Base-by-base conservation (phyloP, 2,888 invertebrate species). In the Drosophila greeni region DNA sequence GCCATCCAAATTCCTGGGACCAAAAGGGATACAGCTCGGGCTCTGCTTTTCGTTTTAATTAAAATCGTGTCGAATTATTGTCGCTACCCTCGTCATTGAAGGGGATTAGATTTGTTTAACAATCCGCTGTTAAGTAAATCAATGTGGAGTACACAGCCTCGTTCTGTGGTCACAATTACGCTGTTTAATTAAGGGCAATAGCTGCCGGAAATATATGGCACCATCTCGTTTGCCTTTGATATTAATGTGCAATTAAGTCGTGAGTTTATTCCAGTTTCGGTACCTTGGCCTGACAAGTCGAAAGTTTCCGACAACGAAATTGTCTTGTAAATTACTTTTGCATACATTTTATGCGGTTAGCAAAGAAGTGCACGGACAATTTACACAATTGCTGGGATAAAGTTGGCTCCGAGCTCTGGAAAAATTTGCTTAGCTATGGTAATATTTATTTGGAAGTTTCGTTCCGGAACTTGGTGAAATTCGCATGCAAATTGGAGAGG, bases 281-380 rank as follows among this genome's bases (percentile, higher is more conserved):
- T 23, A 33, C 33, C 12, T 23, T 37, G 20, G 16, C 12, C 20
- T 9, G 31, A 11, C 20, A 42, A 54, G 58, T 43, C 34, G 16
- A 67, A 67, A 67, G 59, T 57, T 66, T 66, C 36, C 20, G 6
- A 16, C 36, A 23, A 39, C 47, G 31, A 66, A 66, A 66, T 66
- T 66, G 47, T 51, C 52, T 42, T 67, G 68, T 36, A 67, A 66
- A 67, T 67, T 57, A 57, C 67, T 67, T 67, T 66, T 66, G 67
- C 66, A 67, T 68, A 58, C 47, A 67, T 66, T 66, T 52, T 12
- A 26, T 48, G 40, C 34, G 52, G 66, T 47, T 36, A 18, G 58
- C 33, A 33, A 45, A 40, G 18, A 52, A 55, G 37, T 47, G 40
- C 58, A 53, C 20, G 52, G 51, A 48, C 34, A 67, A 53, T 67